Conservation (phyloP, 2,888 invertebrate genomes). For the Antitype chi region DNA sequence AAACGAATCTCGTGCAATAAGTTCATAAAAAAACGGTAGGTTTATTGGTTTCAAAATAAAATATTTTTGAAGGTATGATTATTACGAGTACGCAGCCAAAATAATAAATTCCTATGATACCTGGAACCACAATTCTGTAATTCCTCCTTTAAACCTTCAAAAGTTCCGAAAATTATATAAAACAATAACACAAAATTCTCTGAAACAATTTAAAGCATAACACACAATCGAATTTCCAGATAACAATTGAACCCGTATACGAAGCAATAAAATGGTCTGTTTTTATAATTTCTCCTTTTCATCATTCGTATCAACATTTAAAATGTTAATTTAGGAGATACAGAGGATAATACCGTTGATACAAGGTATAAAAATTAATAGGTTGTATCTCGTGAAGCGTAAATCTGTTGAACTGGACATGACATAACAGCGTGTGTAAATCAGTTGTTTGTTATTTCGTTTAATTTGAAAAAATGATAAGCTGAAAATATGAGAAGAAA, state of each 20-base stretch:
- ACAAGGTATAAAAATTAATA: slow-evolving; percentile 52
- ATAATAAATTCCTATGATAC: slow-evolving; percentile 16
- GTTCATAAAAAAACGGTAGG: background rate
- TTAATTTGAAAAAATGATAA: slow-evolving; percentile 48
- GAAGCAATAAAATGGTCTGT: slow-evolving; percentile 29
- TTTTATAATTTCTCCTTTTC: slow-evolving; percentile 44
- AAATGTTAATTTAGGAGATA: slow-evolving; percentile 54
- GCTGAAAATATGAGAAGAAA: slow-evolving; percentile 36
- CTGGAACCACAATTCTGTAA: slow-evolving; percentile 29
- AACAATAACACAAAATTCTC: slow-evolving; percentile 15
- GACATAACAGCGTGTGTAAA: slow-evolving; percentile 47
- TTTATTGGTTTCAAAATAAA: background rate
- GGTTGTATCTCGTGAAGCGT: slow-evolving; percentile 48
- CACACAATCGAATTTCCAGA: slow-evolving; percentile 43
- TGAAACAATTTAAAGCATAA: slow-evolving; percentile 21
- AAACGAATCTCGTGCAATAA: no score
- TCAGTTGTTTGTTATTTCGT: slow-evolving; percentile 47
- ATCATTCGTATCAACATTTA: slow-evolving; percentile 48
- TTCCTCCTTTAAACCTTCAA: slow-evolving; percentile 25
- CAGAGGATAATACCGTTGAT: slow-evolving; percentile 46
- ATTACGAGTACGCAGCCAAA: background rate
- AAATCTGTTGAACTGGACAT: slow-evolving; percentile 49
- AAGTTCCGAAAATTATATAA: slow-evolving; percentile 14
- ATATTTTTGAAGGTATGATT: background rate
- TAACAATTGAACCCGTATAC: slow-evolving; percentile 43